Percentiles rank a stretch among this genome's conserved stretches.
phyloP scores from a whole-genome alignment of 2,113 vertebrate genomes.

The mouse (Mus musculus) region GRCm39 chr6:126148001-126148500 shows the following conservation, averaged over 20 bases:
- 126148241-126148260: neutral
- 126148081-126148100: neutral
- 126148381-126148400: neutral
- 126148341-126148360: neutral
- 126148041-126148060: neutral
- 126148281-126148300: neutral
- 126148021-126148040: neutral
- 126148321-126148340: neutral
- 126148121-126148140: neutral
- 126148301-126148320: neutral
- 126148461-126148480: neutral
- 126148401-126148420: neutral
- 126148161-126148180: neutral
- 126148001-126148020: neutral
- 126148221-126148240: neutral
- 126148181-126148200: neutral
- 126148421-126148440: neutral
- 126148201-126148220: accelerated
- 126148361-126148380: neutral
- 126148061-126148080: neutral
- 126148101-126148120: neutral
- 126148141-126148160: too few relatives aligned
- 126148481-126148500: neutral
- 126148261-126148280: neutral
- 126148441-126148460: neutral